These are phyloP conservation scores for Cyanoderma ruficeps DNA, from an alignment of 2,113 vertebrate species.

Conservation along the genomic window DNA sequence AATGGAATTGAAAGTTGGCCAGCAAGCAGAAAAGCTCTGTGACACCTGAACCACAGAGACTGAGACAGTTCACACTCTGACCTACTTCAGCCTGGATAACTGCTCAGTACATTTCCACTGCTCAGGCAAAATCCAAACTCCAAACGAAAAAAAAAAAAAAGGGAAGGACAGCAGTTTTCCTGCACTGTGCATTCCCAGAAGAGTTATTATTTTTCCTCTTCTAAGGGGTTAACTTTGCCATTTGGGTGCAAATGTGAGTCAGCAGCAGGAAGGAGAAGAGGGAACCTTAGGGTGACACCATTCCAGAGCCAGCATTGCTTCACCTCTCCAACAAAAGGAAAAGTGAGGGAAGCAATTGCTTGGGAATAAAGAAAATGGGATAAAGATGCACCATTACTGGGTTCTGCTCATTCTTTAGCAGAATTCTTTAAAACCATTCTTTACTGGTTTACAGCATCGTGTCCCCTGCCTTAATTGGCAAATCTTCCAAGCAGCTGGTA, in stretches of 20 bases:
- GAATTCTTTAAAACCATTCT: no score
- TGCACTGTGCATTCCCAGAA: neutral
- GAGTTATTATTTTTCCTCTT: neutral
- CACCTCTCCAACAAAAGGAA: neutral
- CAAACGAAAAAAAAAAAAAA: neutral
- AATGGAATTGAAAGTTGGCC: neutral
- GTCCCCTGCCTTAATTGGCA: neutral
- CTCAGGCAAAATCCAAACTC: neutral
- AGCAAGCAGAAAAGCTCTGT: neutral
- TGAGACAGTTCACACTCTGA: neutral
- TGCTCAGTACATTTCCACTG: neutral
- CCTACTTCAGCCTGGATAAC: neutral
- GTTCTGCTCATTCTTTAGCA: no score
- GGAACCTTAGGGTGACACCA: neutral
- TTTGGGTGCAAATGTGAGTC: neutral
- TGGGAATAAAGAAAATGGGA: neutral
- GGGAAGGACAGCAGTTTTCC: neutral
- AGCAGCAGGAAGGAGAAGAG: neutral
- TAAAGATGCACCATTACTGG: neutral
- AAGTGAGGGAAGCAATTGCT: neutral
- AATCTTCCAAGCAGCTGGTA: neutral
- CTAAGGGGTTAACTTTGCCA: neutral
- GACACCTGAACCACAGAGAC: neutral
- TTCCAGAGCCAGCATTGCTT: neutral
- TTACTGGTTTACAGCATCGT: neutral